These are phyloP conservation scores for Gryllus longicercus DNA, from an alignment of 2,888 invertebrate genomes.

Conservation along the genomic window DNA sequence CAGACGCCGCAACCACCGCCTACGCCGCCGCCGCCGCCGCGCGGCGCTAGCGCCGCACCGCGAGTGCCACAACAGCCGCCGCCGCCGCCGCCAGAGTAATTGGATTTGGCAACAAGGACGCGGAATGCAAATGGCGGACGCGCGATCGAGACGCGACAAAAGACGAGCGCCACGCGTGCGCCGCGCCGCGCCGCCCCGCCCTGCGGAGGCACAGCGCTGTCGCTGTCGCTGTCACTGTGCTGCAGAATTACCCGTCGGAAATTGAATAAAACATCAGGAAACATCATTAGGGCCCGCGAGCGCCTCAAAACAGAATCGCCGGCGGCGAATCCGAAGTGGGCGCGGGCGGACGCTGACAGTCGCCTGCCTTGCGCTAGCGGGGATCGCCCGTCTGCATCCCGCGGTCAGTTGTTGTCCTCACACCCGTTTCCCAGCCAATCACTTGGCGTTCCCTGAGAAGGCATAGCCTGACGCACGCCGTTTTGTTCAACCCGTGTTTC, in stretches of 20 bases:
- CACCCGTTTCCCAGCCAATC: no score
- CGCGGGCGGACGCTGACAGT: no score
- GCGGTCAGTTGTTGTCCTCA: no score
- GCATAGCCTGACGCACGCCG: no score
- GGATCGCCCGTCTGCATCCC: no score
- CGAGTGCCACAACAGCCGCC: neutral
- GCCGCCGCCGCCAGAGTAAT: neutral
- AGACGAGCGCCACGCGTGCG: neutral
- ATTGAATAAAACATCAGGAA: slow-evolving; percentile 17
- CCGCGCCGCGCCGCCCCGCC: neutral
- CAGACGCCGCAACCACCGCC: neutral
- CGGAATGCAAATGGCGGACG: slow-evolving; percentile 1
- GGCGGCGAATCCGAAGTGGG: no score
- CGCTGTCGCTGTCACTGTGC: neutral
- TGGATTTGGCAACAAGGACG: slow-evolving; percentile 8
- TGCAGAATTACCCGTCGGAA: slow-evolving; percentile 3
- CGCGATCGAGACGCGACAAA: slow-evolving; percentile 7
- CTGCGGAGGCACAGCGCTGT: neutral
- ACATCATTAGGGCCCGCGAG: slow-evolving; percentile 8
- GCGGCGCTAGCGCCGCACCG: neutral
- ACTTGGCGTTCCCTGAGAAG: no score
- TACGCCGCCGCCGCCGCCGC: neutral
- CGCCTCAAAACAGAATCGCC: neutral
- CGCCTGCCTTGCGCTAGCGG: no score
- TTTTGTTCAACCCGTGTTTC: no score